Evolutionary conservation across 2,888 invertebrate genomes (phyloP).

Genomic region (Sesamia inferens): DNA sequence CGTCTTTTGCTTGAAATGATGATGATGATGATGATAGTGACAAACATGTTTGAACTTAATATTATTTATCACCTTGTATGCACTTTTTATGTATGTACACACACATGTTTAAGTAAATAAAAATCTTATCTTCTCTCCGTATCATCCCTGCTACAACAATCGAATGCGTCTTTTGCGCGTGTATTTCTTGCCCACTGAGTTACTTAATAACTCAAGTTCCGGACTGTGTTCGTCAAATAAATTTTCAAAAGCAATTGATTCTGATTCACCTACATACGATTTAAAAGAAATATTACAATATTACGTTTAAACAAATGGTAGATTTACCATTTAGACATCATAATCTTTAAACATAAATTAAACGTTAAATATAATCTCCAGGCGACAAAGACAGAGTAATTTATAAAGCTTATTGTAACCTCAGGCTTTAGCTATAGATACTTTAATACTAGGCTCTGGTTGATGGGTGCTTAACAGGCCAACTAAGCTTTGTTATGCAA

Average conservation of each 20-base stretch:
- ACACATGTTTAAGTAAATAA: no score
- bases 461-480: constrained; percentile 61
- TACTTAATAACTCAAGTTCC: neutral
- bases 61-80: no score
- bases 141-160: neutral
- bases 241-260: neutral
- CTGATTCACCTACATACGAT: no score
- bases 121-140: neutral
- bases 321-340: neutral
- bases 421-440: constrained; percentile 57
- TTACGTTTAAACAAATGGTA: neutral
- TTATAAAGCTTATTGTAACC: constrained; percentile 61
- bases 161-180: neutral
- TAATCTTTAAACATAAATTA: constrained; percentile 39
- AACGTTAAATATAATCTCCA: constrained; percentile 41
- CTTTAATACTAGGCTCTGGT: constrained; percentile 60
- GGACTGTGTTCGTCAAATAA: neutral
- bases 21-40: no score
- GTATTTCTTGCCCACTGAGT: no score
- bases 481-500: constrained; percentile 59
- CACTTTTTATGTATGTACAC: no score
- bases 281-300: no score
- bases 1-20: no score
- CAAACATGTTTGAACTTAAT: no score
- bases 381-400: constrained; percentile 49